Conservation (phyloP, 2,888 invertebrate genomes). For the Scaptomyza polygonia region DNA sequence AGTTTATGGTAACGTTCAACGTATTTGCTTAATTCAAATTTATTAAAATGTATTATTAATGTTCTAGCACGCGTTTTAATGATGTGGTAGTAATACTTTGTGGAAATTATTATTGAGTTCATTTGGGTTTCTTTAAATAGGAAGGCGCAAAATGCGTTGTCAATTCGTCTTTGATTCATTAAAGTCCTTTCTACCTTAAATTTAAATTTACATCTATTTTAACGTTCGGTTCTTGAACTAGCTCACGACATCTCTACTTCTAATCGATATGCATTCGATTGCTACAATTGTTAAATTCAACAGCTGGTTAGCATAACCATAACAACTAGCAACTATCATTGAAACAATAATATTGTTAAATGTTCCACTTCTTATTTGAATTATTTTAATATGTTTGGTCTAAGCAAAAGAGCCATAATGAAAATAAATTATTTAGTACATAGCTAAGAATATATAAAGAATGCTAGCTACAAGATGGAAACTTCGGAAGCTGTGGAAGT, state of each 20-base stretch:
- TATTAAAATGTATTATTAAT: constrained; percentile 4
- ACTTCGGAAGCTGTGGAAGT: constrained; percentile 33
- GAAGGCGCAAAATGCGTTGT: too few species aligned
- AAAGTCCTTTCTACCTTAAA: too few species aligned
- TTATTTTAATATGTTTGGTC: neutral
- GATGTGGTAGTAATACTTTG: neutral
- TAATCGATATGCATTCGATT: constrained; percentile 3
- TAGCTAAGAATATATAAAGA: too few species aligned
- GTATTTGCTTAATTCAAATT: neutral
- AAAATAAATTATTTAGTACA: neutral
- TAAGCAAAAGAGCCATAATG: neutral
- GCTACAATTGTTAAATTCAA: neutral
- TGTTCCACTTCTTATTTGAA: neutral
- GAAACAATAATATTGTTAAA: too few species aligned
- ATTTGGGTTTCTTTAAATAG: neutral
- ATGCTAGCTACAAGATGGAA: constrained; percentile 38
- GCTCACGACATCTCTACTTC: neutral
- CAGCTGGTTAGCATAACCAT: constrained; percentile 21
- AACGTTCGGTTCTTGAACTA: neutral
- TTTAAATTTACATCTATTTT: neutral
- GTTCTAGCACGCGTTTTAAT: neutral
- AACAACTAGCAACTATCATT: neutral
- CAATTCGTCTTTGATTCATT: neutral
- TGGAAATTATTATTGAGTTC: neutral
- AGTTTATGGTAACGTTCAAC: neutral